These are phyloP conservation scores for Andrena fulva DNA, from an alignment of 2,888 invertebrate genomes.

Conservation along the genomic window DNA sequence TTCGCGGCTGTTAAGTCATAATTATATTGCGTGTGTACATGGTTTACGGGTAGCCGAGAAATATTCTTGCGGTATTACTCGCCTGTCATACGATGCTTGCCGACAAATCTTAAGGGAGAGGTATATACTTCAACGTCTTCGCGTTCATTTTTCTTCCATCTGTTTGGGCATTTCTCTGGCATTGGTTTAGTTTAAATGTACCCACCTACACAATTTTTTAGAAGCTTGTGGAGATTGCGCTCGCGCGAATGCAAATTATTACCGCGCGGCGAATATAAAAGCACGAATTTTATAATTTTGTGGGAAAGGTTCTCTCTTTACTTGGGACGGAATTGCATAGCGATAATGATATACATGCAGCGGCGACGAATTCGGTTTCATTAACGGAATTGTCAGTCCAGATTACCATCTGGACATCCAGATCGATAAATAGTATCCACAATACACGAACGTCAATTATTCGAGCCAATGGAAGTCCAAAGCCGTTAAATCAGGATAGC, in stretches of 20 bases:
- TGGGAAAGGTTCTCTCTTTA: too few species aligned
- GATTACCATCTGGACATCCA: not conserved
- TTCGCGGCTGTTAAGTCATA: not conserved
- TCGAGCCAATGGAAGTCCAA: not conserved
- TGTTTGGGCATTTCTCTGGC: not conserved
- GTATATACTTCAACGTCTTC: not conserved
- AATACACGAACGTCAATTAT: conserved; percentile 17
- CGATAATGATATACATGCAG: too few species aligned
- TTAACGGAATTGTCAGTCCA: conserved; percentile 14
- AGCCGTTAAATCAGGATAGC: not conserved
- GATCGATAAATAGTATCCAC: conserved; percentile 11
- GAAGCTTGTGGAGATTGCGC: too few species aligned
- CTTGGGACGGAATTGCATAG: too few species aligned
- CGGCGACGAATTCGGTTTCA: conserved; percentile 7
- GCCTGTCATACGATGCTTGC: not conserved
- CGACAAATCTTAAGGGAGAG: not conserved
- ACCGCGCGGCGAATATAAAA: too few species aligned
- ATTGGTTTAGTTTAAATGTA: too few species aligned
- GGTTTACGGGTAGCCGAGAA: not conserved
- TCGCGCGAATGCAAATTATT: too few species aligned
- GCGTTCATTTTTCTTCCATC: not conserved
- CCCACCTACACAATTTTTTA: too few species aligned
- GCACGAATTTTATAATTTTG: too few species aligned
- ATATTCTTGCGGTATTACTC: not conserved
- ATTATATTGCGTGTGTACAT: not conserved